A percentile compares a stretch with the other conserved stretches of the same genome.
Conservation (phyloP, 2,888 invertebrate species). For the Andrena camellia region DNA sequence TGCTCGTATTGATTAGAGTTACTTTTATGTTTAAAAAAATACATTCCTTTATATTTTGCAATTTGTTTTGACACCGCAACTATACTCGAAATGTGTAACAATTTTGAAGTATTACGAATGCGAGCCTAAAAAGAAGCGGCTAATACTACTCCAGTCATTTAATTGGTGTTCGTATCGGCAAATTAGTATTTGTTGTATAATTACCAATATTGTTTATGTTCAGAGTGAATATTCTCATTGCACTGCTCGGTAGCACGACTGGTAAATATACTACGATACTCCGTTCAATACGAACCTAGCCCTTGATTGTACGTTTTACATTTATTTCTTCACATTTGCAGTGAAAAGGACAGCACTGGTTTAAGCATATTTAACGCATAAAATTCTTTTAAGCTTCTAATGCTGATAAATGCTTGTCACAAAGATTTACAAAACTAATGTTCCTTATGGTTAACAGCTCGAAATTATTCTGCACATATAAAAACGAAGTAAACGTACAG, state of each 20-base stretch:
- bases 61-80: constrained; percentile 63
- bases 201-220: constrained; percentile 22
- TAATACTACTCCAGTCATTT: constrained; percentile 29
- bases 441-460: constrained; percentile 28
- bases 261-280: constrained; percentile 32
- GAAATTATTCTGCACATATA: constrained; percentile 34
- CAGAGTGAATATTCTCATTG: constrained; percentile 31
- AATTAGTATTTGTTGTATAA: constrained; percentile 29
- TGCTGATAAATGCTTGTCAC: constrained; percentile 41
- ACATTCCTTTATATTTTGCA: constrained; percentile 72
- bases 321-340: constrained; percentile 43
- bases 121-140: constrained; percentile 24
- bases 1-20: constrained; percentile 63
- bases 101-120: constrained; percentile 67
- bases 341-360: constrained; percentile 48
- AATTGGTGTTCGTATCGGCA: constrained; percentile 23
- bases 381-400: constrained; percentile 44
- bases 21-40: constrained; percentile 62
- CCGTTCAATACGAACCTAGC: constrained; percentile 24
- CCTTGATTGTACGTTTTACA: constrained; percentile 33
- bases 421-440: constrained; percentile 44
- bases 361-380: constrained; percentile 54
- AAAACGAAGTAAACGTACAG: neutral
- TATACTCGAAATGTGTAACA: constrained; percentile 68
- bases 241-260: constrained; percentile 17